Base-by-base conservation (phyloP, 2,113 vertebrate genomes). In the Asarcornis scutulata region DNA sequence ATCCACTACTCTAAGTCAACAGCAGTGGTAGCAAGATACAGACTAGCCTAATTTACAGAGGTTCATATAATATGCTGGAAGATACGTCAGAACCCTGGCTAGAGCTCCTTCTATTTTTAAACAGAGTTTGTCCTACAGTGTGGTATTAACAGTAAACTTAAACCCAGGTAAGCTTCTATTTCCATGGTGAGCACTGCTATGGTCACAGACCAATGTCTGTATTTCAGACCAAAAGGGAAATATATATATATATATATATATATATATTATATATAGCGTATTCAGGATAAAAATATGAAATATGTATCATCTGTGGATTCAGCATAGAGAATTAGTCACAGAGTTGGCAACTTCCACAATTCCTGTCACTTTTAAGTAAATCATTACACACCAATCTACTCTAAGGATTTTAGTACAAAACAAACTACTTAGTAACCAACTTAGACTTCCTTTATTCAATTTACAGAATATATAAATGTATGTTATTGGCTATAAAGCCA, bases 311-410 rank as follows among this genome's bases (percentile, higher is more conserved):
- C 9, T 52, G 17, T 32, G 29, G 17, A 83, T 64, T 86, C 50
- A 42, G 3, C 12, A 79, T 1, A 77, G 7, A 48, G 3, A 69
- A 60, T 74, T 64, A 86, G 5, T 46, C 27, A 72, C 12, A 69
- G 18, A 5, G 60, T 42, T 52, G 55, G 60, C 8, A 59, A 31
- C 25, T 50, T 42, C 46, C 12, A 7, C 44, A 25, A 9, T 83
- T 74, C n/a, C 25, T 27, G 13, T 62, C 20, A 67, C 1, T 0
- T 36, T 27, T 29, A 15, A 4, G 13, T 81, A 59, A 74, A 86
- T 63, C 12, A 11, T 46, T 85, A n/a, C 0, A 0, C 10, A 5
- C 0, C 20, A 62, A 36, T 2, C 2, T 60, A 14, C 12, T 59
- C 13, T n/a, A 82, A 44, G 23, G 13, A 75, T 94, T 92, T 91